Conservation (phyloP, 2,888 invertebrate species). For the Hirtodrosophila histrioides region DNA sequence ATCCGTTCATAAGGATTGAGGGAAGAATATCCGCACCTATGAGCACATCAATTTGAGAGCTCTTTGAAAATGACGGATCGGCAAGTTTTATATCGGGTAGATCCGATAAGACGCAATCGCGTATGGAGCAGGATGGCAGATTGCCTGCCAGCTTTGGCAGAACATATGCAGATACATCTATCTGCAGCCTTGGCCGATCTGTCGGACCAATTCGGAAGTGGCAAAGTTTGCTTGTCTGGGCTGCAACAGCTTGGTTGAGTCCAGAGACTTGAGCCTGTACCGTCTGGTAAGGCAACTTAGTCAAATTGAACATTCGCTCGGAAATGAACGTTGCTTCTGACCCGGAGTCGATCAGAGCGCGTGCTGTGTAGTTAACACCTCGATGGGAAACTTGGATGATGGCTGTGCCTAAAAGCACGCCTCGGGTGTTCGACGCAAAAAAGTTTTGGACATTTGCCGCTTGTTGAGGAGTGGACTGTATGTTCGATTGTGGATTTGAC, state of each 20-base stretch:
- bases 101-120: not conserved
- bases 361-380: conserved; percentile 8
- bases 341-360: conserved; percentile 32
- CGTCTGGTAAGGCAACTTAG: conserved; percentile 20
- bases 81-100: conserved; percentile 10
- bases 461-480: conserved; percentile 2
- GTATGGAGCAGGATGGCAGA: conserved; percentile 11
- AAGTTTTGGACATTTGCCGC: not conserved
- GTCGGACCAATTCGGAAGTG: not conserved
- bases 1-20: no score
- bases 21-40: no score
- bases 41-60: conserved; percentile 14
- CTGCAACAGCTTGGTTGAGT: conserved; percentile 4
- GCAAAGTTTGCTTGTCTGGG: conserved; percentile 14
- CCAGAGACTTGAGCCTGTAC: conserved; percentile 17
- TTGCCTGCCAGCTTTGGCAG: conserved; percentile 24
- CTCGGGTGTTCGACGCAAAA: conserved; percentile 1
- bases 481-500: not conserved
- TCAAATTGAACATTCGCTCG: conserved; percentile 14
- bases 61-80: conserved; percentile 12
- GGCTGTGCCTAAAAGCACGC: conserved; percentile 23
- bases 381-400: conserved; percentile 20
- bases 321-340: conserved; percentile 34
- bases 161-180: conserved; percentile 19
- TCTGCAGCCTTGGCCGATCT: not conserved